Base-by-base conservation (phyloP, 1,140 invertebrate species). In the Ectropis grisescens region DNA sequence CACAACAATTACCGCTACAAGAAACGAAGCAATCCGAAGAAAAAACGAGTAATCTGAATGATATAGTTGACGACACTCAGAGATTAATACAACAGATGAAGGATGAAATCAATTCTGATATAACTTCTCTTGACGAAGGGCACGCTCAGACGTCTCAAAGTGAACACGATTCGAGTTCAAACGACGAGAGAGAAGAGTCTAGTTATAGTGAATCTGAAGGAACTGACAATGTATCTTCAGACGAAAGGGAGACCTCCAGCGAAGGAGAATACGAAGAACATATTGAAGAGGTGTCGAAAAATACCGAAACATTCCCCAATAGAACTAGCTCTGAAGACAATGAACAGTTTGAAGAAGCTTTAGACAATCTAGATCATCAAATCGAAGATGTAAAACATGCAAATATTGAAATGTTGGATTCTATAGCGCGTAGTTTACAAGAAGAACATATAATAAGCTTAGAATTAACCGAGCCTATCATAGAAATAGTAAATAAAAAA, bases 41-140 rank as follows among this genome's bases (percentile, higher is more conserved):
- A 34, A 71, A 62, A 53, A 33, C 69, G 19, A 84, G 78, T 38
- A 85, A 86, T 50, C 64, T 86, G 1, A 84, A 68, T 31, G 83
- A 85, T 39, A 75, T 86, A 15, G 85, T 87, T 2, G 81, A 84
- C 33, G 84, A 85, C 29, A 87, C 86, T 6, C 85, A 86, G 54
- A 78, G 79, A 19, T 41, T 87, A 35, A 86, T 87, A 28, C 85
- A 86, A 39, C 85, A 86, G 72, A 86, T 87, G 85, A 84, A 83
- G 57, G 84, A 85, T 40, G 85, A 87, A 76, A 86, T 87, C 37
- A 84, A 85, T 49, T 83, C 84, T 33, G 85, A 86, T 58, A 86
- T 86, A 30, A 84, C 84, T 43, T 84, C 84, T 41, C 64, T 70
- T 33, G 74, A 80, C 34, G 78, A 79, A 41, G 70, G 80, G 45